Evolutionary conservation across 2,797 vertebrate genomes (phyloP).

Genomic region (Xerus rutilus): DNA sequence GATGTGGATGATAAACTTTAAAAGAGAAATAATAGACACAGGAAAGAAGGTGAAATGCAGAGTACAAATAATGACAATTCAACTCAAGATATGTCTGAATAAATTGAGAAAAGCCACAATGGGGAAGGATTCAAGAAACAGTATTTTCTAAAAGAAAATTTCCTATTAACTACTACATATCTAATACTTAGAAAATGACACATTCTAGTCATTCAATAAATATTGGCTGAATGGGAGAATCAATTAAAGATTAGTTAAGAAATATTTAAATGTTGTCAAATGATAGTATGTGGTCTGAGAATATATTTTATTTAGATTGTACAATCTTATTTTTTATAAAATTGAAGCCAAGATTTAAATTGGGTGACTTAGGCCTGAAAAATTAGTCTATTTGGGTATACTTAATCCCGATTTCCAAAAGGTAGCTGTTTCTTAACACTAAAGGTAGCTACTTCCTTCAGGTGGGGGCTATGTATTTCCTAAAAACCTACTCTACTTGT

Average conservation of each 20-base stretch:
- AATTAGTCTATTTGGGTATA: neutral
- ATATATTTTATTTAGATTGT: neutral
- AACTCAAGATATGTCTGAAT: neutral
- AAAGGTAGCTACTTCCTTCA: neutral
- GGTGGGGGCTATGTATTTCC: neutral
- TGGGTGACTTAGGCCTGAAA: neutral
- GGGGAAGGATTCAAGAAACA: neutral
- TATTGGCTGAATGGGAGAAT: neutral
- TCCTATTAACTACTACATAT: neutral
- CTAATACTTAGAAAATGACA: neutral
- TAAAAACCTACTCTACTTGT: neutral
- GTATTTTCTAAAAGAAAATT: neutral
- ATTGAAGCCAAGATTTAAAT: neutral
- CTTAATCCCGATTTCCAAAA: constrained; percentile 8
- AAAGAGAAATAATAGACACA: constrained; percentile 1
- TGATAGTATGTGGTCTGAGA: neutral
- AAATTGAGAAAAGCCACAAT: neutral
- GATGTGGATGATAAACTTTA: neutral
- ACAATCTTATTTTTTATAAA: neutral
- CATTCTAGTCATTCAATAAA: neutral
- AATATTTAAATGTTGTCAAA: neutral
- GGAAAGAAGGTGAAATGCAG: neutral
- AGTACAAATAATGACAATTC: neutral
- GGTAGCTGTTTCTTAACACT: neutral
- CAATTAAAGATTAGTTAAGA: neutral